Conservation (phyloP, 2,797 vertebrate species). For the Poeciliopsis turneri region DNA sequence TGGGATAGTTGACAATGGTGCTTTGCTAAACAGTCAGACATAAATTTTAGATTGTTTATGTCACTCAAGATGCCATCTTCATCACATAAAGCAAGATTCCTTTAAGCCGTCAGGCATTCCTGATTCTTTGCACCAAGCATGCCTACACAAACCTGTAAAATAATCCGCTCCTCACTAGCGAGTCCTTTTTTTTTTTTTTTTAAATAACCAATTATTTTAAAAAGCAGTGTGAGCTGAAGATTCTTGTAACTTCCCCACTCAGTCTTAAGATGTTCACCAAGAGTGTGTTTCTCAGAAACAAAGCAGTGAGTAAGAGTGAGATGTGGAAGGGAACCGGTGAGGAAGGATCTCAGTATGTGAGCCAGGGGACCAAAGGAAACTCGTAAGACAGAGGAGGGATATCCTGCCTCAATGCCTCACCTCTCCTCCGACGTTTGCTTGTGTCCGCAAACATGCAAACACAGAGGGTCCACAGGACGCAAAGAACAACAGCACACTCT, state of each 20-base stretch:
- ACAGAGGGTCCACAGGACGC: constrained; percentile 60
- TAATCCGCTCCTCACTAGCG: neutral
- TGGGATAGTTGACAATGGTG: neutral
- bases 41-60: neutral
- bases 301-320: constrained; percentile 41
- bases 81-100: neutral
- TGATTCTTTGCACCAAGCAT: neutral
- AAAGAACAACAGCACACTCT: constrained; percentile 51
- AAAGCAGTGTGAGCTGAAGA: neutral
- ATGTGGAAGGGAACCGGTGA: constrained; percentile 45
- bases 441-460: constrained; percentile 42
- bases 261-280: neutral
- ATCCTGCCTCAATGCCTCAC: constrained; percentile 68
- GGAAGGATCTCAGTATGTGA: constrained; percentile 62
- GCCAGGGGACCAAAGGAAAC: constrained; percentile 71
- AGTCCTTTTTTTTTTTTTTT: neutral
- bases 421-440: constrained; percentile 45
- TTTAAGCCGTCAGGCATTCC: neutral
- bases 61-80: no score
- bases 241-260: neutral
- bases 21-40: neutral
- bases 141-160: neutral
- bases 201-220: no score
- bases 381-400: constrained; percentile 76
- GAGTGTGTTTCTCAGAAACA: constrained; percentile 3